Percentiles rank a stretch among this genome's conserved stretches.
Evolutionary conservation across 2,797 vertebrate species (phyloP).

Genomic region (Chiloscyllium punctatum): DNA sequence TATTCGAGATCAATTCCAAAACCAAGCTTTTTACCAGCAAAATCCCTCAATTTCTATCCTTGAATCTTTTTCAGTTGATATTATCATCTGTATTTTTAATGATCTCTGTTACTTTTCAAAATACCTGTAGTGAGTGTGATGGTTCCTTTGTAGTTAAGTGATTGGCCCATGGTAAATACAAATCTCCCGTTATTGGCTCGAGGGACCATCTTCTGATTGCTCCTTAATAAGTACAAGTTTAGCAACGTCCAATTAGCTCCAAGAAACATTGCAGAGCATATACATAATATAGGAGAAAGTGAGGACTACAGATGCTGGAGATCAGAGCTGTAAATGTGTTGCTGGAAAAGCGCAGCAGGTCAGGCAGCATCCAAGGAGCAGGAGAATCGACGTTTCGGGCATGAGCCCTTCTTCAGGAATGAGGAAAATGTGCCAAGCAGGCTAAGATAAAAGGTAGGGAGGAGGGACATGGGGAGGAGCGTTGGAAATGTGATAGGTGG

Average conservation of each 20-base stretch:
- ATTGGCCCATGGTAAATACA: background rate
- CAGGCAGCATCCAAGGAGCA: no score
- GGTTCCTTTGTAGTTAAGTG: background rate
- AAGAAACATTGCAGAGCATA: background rate
- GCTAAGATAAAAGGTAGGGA: no score
- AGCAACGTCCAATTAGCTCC: background rate
- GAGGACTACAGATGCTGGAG: no score
- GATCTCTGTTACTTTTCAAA: background rate
- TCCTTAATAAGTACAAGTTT: background rate
- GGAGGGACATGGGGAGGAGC: no score
- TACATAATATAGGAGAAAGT: background rate
- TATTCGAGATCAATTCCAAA: background rate
- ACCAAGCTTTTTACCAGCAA: background rate
- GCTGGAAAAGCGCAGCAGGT: no score
- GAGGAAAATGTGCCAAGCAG: no score
- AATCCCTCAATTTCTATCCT: background rate
- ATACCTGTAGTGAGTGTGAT: background rate
- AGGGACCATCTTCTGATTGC: background rate
- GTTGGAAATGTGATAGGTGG: no score
- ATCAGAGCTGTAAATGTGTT: no score
- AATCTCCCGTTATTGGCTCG: background rate
- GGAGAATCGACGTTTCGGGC: no score
- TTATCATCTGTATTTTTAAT: no score
- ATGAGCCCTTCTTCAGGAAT: no score
- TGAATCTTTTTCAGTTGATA: background rate